Conservation (phyloP, 1,140 invertebrate genomes). For the Venustaconcha ellipsiformis region DNA sequence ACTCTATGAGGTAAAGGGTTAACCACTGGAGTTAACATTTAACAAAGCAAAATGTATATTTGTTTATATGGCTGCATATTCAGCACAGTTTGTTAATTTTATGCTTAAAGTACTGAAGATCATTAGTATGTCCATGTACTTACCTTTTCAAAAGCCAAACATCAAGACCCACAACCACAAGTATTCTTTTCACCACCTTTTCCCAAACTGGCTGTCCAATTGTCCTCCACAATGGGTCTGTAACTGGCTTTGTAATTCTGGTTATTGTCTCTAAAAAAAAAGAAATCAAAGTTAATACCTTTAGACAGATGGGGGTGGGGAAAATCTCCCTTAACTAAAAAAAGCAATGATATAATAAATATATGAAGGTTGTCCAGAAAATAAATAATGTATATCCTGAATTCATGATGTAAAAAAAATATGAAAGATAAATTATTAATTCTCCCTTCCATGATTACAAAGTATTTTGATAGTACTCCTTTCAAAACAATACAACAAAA, state of each 20-base stretch:
- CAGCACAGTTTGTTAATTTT: no score
- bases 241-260: constrained; percentile 24
- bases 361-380: no score
- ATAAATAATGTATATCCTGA: no score
- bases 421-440: no score
- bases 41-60: not conserved
- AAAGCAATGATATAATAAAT: no score
- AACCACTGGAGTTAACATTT: not conserved
- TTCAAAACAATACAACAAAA: no score
- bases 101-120: not conserved
- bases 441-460: no score
- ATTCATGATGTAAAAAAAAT: no score
- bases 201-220: constrained; percentile 34
- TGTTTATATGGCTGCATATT: not conserved
- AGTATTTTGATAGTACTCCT: no score
- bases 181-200: constrained; percentile 16
- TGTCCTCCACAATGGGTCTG: constrained; percentile 26
- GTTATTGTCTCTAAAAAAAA: constrained; percentile 36
- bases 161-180: constrained; percentile 26
- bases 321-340: no score
- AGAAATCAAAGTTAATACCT: not conserved
- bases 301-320: constrained; percentile 38
- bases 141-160: constrained; percentile 43
- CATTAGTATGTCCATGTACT: not conserved
- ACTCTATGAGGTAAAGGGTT: no score